Percentiles rank a stretch among this genome's conserved stretches.
Evolutionary conservation across 2,888 invertebrate genomes (phyloP).

Genomic region (Papilio demoleus): DNA sequence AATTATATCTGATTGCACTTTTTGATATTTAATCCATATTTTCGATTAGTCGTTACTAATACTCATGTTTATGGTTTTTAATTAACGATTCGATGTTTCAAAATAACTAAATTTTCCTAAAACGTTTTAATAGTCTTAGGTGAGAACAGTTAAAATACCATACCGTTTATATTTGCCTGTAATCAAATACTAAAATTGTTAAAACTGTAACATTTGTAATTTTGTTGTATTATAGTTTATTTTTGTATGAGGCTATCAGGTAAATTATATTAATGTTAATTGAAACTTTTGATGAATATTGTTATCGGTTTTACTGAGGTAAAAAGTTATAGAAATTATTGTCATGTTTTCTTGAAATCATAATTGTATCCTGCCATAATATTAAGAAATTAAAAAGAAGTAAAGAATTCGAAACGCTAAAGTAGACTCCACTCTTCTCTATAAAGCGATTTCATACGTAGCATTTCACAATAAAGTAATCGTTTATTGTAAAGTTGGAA

Average conservation of each 20-base stretch:
- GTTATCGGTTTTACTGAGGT: slow-evolving; percentile 14
- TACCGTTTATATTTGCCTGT: neutral
- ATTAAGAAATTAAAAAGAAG: slow-evolving; percentile 17
- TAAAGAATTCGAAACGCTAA: slow-evolving; percentile 31
- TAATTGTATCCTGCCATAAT: slow-evolving; percentile 34
- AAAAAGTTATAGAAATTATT: neutral
- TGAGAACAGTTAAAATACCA: no score
- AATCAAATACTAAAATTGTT: neutral
- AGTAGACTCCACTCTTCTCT: neutral
- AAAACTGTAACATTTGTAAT: neutral
- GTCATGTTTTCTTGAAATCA: neutral
- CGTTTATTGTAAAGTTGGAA: neutral
- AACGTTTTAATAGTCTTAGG: no score
- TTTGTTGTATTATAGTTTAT: neutral
- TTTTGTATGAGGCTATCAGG: neutral
- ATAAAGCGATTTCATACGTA: neutral
- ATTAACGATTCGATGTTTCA: no score
- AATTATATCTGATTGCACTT: no score
- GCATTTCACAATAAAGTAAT: neutral
- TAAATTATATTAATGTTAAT: neutral
- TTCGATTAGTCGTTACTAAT: no score
- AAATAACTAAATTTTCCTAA: no score
- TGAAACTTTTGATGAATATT: neutral
- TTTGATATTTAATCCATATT: no score
- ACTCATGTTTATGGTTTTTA: no score